A percentile compares a stretch with the other conserved stretches of the same genome.
Evolutionary conservation across 2,113 vertebrate genomes (phyloP).

Genomic region (Cochlearius cochlearius): DNA sequence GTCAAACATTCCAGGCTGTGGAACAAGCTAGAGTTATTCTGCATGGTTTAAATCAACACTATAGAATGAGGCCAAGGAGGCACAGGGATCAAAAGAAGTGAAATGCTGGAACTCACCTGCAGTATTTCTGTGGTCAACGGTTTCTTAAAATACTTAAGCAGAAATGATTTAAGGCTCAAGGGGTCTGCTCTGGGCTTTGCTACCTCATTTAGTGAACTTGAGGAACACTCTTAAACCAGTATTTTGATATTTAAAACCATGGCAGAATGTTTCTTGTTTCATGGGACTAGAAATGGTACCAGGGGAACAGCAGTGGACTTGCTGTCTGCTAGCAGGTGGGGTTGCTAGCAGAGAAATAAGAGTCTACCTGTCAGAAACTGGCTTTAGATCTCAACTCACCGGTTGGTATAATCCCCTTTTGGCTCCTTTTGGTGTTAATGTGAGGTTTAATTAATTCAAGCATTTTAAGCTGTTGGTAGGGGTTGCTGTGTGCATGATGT

Average conservation of each 20-base stretch:
- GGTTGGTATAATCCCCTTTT: not conserved
- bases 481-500: not conserved
- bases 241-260: not conserved
- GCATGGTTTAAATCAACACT: not conserved
- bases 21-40: not conserved
- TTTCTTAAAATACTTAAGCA: not conserved
- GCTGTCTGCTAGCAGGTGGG: not conserved
- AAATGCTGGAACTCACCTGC: not conserved
- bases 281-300: not conserved
- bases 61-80: not conserved
- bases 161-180: not conserved
- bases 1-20: slow-evolving; percentile 13
- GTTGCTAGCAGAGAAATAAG: not conserved
- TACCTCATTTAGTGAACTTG: not conserved
- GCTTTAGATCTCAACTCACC: not conserved
- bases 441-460: not conserved
- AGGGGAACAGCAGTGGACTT: not conserved
- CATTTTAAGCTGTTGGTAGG: not conserved
- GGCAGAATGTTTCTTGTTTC: not conserved
- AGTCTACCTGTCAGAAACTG: not conserved
- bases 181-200: not conserved
- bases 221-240: not conserved
- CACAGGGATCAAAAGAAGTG: not conserved
- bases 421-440: not conserved
- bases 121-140: not conserved